Percentiles rank a stretch among this genome's conserved stretches.
These are phyloP conservation scores for Drosophila suzukii DNA, from an alignment of 1,140 invertebrate genomes.

Conservation along the genomic window DNA sequence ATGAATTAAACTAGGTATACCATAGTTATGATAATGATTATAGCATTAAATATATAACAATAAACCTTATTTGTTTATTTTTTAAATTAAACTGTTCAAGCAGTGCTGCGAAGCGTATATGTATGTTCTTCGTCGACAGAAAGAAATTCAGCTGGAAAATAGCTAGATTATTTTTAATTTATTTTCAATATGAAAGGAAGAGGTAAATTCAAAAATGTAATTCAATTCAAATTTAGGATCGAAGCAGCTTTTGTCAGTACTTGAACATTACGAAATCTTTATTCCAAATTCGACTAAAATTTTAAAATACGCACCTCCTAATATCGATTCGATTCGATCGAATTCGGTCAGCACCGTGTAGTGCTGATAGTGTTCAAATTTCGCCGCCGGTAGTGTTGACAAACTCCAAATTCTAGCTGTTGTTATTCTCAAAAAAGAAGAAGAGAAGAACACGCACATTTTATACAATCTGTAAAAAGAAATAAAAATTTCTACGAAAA, in stretches of 20 bases:
- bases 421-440: conserved; percentile 59
- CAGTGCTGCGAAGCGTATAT: no score
- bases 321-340: background rate
- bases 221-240: background rate
- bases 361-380: conserved; percentile 41
- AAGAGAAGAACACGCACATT: conserved; percentile 77
- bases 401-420: conserved; percentile 70
- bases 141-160: no score
- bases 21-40: no score
- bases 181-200: no score
- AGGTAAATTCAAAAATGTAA: no score
- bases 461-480: conserved; percentile 39
- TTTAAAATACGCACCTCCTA: conserved; percentile 7
- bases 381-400: conserved; percentile 61
- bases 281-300: conserved; percentile 21
- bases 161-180: no score
- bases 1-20: no score
- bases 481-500: conserved; percentile 23
- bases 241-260: conserved; percentile 3
- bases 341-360: conserved; percentile 4
- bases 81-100: no score
- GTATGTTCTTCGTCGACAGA: no score
- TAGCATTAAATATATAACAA: no score
- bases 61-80: no score
- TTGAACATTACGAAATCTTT: conserved; percentile 13